Conservation (phyloP, 2,113 vertebrate genomes). For the Redunca redunca region DNA sequence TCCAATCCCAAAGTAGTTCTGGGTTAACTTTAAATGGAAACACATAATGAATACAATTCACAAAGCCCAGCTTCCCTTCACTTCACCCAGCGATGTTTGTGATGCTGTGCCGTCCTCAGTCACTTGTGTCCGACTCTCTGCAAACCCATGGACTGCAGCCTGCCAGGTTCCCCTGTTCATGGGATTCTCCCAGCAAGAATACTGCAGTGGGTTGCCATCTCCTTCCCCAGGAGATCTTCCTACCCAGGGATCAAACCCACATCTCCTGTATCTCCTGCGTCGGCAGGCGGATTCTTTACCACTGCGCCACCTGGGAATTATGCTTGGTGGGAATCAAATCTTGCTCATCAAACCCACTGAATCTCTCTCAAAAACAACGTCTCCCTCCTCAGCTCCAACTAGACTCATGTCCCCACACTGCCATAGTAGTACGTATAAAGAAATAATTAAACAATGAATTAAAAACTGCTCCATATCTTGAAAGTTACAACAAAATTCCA, state of each 20-base stretch:
- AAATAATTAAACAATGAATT: not conserved
- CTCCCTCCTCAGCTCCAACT: too few species aligned
- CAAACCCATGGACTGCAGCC: not conserved
- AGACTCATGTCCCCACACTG: fast-evolving
- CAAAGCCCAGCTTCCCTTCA: not conserved
- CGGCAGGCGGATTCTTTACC: not conserved
- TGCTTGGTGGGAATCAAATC: not conserved
- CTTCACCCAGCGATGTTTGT: not conserved
- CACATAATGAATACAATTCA: not conserved
- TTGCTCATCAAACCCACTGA: not conserved
- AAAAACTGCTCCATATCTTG: not conserved
- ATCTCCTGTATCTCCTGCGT: not conserved
- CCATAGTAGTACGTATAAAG: not conserved
- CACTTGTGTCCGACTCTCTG: not conserved
- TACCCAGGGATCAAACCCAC: not conserved
- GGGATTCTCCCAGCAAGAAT: not conserved
- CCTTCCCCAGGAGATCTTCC: not conserved
- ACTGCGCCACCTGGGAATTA: fast-evolving
- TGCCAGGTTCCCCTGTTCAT: not conserved
- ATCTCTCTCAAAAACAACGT: not conserved
- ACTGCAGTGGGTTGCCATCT: not conserved
- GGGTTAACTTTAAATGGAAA: not conserved
- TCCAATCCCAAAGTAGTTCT: not conserved
- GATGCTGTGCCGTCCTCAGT: not conserved
- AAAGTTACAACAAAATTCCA: not conserved